These are phyloP conservation scores for Tachyglossus aculeatus DNA, from an alignment of 2,797 vertebrate genomes.

Conservation along the genomic window DNA sequence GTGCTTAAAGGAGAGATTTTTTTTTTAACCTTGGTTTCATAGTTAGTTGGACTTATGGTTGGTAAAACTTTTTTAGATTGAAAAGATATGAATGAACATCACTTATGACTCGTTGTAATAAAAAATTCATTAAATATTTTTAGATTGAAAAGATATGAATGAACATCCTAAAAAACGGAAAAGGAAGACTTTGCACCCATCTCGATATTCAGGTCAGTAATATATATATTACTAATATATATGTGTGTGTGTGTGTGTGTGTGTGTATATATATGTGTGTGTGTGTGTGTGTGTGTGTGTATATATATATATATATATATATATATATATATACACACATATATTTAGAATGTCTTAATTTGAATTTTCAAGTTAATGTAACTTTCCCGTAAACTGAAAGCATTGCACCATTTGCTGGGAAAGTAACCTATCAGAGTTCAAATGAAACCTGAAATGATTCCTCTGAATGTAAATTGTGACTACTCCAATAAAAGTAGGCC, in stretches of 20 bases:
- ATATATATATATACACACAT: too few species aligned
- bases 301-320: too few species aligned
- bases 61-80: slow-evolving; percentile 13
- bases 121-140: slow-evolving; percentile 21
- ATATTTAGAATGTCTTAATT: too few species aligned
- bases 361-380: slow-evolving; percentile 11
- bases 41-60: not conserved
- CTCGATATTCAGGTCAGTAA: slow-evolving; percentile 80
- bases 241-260: too few species aligned
- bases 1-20: too few species aligned
- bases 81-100: slow-evolving; percentile 10
- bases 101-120: slow-evolving; percentile 3
- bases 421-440: too few species aligned
- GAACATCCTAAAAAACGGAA: slow-evolving; percentile 83
- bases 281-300: too few species aligned
- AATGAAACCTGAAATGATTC: too few species aligned
- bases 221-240: slow-evolving; percentile 14
- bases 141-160: slow-evolving; percentile 75
- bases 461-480: too few species aligned
- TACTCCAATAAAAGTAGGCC: too few species aligned
- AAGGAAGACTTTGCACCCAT: slow-evolving; percentile 81
- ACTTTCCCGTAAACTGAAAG: slow-evolving; percentile 4
- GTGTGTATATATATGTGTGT: too few species aligned
- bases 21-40: not conserved
- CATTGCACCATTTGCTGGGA: too few species aligned